phyloP scores from a whole-genome alignment of 2,888 invertebrate genomes.

The Sarcophaga caerulescens region DNA sequence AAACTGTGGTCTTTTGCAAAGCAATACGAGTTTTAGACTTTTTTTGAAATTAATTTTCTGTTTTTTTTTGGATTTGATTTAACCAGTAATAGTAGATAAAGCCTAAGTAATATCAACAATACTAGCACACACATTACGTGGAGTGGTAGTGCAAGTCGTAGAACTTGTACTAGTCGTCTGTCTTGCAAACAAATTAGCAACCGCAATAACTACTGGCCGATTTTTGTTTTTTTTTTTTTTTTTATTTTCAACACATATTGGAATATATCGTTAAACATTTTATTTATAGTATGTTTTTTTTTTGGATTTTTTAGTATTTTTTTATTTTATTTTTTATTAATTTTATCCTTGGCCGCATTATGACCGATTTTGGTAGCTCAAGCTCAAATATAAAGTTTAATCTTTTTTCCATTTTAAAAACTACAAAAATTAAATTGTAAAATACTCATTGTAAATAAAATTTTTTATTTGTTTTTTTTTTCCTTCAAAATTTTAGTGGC shows the following conservation, averaged over 20 bases:
- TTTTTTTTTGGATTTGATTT: neutral
- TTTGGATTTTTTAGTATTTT: slow-evolving; percentile 19
- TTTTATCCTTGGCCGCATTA: slow-evolving; percentile 71
- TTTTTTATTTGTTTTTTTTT: slow-evolving; percentile 15
- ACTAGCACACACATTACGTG: neutral
- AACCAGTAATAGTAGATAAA: neutral
- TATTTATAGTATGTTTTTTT: slow-evolving; percentile 18
- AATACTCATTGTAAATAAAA: neutral
- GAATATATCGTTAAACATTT: slow-evolving; percentile 31
- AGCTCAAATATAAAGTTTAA: slow-evolving; percentile 54
- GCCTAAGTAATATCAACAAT: neutral
- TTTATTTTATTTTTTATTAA: slow-evolving; percentile 33
- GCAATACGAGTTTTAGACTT: neutral
- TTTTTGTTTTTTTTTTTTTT: neutral
- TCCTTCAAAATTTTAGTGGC: neutral
- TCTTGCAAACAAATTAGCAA: neutral
- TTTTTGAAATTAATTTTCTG: neutral
- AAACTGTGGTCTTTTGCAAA: neutral
- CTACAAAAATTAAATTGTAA: slow-evolving; percentile 28
- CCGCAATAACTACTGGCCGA: neutral
- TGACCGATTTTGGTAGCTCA: slow-evolving; percentile 69
- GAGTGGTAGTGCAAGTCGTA: neutral
- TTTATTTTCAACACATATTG: slow-evolving; percentile 15
- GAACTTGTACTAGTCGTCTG: neutral
- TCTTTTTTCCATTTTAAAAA: no score